Base-by-base conservation (phyloP, 1,140 invertebrate species). In the Drosophila leontia region DNA sequence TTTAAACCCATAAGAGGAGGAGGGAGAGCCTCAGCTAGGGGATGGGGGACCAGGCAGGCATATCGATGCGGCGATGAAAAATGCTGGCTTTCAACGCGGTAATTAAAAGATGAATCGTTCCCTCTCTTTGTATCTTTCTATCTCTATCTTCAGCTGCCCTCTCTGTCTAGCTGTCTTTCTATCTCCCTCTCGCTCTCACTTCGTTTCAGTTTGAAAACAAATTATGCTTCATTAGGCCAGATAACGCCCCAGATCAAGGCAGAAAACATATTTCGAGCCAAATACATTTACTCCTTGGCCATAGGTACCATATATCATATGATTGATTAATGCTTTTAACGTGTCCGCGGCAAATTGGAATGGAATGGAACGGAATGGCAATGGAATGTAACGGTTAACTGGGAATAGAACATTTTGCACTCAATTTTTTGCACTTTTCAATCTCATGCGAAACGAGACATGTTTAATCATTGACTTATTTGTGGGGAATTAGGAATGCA, bases 41-140 rank as follows among this genome's bases (percentile, higher is more conserved):
- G 26, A 5, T 1, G 26, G 26, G 26, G 32, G 32, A 7, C 8
- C 9, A 34, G 8, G 32, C n/a, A 6, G 42, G 39, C 45, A 64
- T 61, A 87, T 80, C 80, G 80, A 87, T 75, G 70, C 47, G 48
- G 47, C 60, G 63, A 84, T 84, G 88, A 92, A 82, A 91, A 91
- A 92, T 92, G 78, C 29, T 75, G 47, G 79, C 91, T 92, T 92
- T 92, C 91, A 92, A 84, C 91, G 79, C 82, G 80, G 87, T 92
- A 92, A 92, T 92, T 92, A 92, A 92, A 92, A 92, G 91, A 92
- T 92, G 91, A 92, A 92, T 92, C 91, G 91, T 88, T 44, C 19
- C 23, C 17, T 23, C 51, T 35, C 32, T 55, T 2, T 55, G 12
- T 19, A 32, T 50, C 26, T 29, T 17, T 13, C 35, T 57, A 15